Base-by-base conservation (phyloP, 2,888 invertebrate genomes). In the Polia nebulosa region DNA sequence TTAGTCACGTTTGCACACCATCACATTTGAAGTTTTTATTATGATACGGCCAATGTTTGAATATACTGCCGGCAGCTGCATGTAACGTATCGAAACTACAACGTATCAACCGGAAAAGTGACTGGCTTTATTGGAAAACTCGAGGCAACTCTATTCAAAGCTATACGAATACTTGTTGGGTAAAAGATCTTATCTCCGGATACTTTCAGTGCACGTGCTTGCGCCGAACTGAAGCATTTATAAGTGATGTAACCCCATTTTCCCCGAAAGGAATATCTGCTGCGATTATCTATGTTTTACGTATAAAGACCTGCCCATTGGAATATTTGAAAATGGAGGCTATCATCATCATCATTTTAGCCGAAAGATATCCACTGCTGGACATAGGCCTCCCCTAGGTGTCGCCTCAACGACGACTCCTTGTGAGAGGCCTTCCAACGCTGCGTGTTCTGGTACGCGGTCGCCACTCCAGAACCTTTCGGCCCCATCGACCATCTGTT, bases 121-220 rank as follows among this genome's bases (percentile, higher is more conserved):
- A 70, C 44, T 77, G 63, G 41, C 52, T 76, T 80, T 77, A 77
- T 77, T 80, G 80, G 72, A 76, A 77, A 80, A 77, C 80, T 77
- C 57, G 57, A 51, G 53, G 76, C 76, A 80, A 58, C 77, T 80
- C 56, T 69, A 76, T 76, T 76, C 56, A 69, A 49, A 80, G 56
- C 59, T 79, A 53, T 63, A 76, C 25, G 25, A 63, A 60, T 79
- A 76, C 70, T 77, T 76, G 71, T 80, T 79, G 69, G 76, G 55
- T 32, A 60, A 60, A 59, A 70, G 60, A 76, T 77, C 45, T 64
- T 80, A 80, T 80, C 71, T 58, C 25, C 47, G 63, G 44, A 45
- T 64, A 64, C 80, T 76, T 61, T 79, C 53, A 17, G 49, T 57
- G 63, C 80, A 76, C 63, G 80, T 80, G 61, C 57, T 76, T n/a